Evolutionary conservation across 2,113 vertebrate genomes (phyloP).

Genomic region (Rafetus swinhoei): DNA sequence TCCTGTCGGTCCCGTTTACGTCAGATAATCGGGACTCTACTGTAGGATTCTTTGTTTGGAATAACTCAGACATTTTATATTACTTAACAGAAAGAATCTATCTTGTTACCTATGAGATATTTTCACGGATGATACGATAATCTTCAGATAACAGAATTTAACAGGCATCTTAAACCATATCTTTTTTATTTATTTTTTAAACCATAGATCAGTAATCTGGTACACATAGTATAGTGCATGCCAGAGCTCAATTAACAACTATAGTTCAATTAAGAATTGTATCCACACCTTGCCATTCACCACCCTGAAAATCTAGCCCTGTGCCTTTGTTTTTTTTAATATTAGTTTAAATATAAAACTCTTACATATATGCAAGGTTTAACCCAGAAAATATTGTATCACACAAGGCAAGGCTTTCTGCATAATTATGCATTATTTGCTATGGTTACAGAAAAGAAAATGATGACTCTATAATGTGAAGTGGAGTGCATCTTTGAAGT

Average conservation of each 20-base stretch:
- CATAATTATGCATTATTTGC: slow-evolving; percentile 1
- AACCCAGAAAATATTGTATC: background rate
- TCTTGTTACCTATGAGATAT: background rate
- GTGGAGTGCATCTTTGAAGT: slow-evolving; percentile 20
- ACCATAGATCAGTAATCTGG: no score
- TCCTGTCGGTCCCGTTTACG: no score
- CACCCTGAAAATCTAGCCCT: background rate
- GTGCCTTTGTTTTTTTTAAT: background rate
- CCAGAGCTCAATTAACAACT: background rate
- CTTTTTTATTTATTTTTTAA: no score
- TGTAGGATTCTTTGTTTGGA: background rate
- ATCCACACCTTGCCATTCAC: background rate
- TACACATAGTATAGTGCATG: no score
- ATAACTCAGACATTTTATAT: background rate
- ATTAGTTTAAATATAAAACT: background rate
- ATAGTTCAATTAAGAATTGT: background rate
- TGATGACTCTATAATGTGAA: background rate
- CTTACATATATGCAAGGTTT: slow-evolving; percentile 4
- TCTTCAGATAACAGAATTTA: background rate
- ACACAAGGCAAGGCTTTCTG: background rate
- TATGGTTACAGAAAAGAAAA: slow-evolving; percentile 7
- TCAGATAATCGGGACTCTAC: no score
- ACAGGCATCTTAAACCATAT: background rate
- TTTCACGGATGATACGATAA: background rate
- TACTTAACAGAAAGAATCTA: background rate